Percentiles rank a stretch among this genome's conserved stretches.
Conservation (phyloP, 1,140 invertebrate species). For the Berghia stephanieae region DNA sequence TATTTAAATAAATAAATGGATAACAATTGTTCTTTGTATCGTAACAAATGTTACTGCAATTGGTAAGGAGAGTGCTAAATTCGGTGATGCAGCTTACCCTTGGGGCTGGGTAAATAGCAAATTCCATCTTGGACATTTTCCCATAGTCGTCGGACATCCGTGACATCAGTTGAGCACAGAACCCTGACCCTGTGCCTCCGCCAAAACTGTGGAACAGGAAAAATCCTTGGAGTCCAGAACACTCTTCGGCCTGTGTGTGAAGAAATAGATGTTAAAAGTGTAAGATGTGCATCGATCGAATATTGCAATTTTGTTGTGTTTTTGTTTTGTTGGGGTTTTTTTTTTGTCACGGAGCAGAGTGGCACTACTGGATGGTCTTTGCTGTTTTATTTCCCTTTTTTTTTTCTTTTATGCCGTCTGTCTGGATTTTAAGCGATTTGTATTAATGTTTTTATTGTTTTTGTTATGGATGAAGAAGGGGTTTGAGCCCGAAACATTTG, state of each 20-base stretch:
- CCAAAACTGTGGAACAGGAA: constrained; percentile 69
- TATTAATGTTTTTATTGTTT: no score
- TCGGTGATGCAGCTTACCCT: constrained; percentile 45
- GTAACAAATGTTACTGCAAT: background rate
- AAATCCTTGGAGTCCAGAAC: constrained; percentile 80
- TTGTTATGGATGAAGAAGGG: no score
- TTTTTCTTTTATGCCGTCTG: no score
- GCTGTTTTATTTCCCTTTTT: no score
- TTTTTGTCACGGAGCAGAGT: background rate
- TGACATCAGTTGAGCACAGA: constrained; percentile 88
- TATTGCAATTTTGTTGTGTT: background rate
- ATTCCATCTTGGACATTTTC: constrained; percentile 83
- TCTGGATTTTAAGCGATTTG: no score
- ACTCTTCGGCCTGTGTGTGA: constrained; percentile 73
- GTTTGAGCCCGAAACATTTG: no score
- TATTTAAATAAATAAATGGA: background rate
- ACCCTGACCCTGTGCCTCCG: constrained; percentile 84
- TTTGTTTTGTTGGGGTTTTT: background rate
- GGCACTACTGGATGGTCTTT: no score
- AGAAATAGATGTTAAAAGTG: background rate
- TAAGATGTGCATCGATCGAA: background rate
- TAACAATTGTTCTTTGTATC: background rate
- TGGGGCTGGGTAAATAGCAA: constrained; percentile 64
- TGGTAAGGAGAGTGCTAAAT: background rate
- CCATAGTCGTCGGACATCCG: constrained; percentile 87